Evolutionary conservation across 64 coral and sea anemone species (phyloP).

Genomic region (Actinia tenebrosa): DNA sequence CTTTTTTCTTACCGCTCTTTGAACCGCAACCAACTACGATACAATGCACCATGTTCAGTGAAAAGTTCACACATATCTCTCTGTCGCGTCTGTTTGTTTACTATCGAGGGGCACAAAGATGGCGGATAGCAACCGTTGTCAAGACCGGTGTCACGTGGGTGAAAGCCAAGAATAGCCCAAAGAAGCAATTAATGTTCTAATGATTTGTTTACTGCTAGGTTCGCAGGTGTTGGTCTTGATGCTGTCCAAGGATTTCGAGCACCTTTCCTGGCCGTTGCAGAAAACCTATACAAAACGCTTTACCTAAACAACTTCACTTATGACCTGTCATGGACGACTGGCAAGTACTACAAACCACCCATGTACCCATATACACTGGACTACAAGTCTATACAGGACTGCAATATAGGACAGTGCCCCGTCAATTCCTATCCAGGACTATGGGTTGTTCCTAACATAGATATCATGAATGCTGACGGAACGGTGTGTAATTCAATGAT

Average conservation of each 20-base stretch:
- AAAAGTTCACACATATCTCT: too few relatives aligned
- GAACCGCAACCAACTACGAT: too few relatives aligned
- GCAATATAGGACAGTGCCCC: conserved; percentile 43
- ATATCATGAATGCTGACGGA: conserved; percentile 67
- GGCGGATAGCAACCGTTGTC: too few relatives aligned
- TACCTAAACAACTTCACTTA: conserved; percentile 56
- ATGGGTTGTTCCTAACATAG: conserved; percentile 73
- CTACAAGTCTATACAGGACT: conserved; percentile 54
- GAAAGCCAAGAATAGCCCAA: too few relatives aligned
- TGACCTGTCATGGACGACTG: conserved; percentile 71
- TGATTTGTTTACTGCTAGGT: conserved; percentile 12
- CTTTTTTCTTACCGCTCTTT: too few relatives aligned
- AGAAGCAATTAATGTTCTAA: neutral
- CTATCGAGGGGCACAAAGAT: too few relatives aligned
- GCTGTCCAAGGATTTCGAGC: conserved; percentile 57
- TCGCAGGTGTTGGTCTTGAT: conserved; percentile 36
- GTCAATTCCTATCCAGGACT: conserved; percentile 73
- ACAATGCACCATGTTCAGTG: too few relatives aligned
- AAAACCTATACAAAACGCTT: conserved; percentile 59
- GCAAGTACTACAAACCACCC: conserved; percentile 38
- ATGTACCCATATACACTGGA: conserved; percentile 82
- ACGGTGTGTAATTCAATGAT: conserved; percentile 69
- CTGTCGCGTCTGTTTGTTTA: too few relatives aligned
- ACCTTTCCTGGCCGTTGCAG: conserved; percentile 64
- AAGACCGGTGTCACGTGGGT: too few relatives aligned